A percentile compares a stretch with the other conserved stretches of the same genome.
phyloP scores from a whole-genome alignment of 2,888 invertebrate species.

The Galeopsomyia nigrocyanea region DNA sequence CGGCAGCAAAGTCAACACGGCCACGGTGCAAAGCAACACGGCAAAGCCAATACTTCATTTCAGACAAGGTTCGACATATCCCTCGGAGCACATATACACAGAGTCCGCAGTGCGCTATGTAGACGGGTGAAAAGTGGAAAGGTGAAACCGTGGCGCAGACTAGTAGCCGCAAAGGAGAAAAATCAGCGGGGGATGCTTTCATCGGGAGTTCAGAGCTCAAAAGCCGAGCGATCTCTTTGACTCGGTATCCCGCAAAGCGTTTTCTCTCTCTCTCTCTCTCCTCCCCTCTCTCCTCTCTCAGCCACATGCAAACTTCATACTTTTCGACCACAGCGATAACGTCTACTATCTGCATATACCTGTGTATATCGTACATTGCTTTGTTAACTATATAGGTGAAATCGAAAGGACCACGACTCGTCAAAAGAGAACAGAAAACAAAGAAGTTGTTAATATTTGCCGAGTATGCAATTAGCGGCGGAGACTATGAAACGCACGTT shows the following conservation, averaged over 20 bases:
- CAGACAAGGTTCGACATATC: no score
- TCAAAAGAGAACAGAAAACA: no score
- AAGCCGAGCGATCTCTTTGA: constrained; percentile 42
- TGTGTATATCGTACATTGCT: no score
- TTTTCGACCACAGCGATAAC: not conserved
- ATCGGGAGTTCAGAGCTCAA: constrained; percentile 26
- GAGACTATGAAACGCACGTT: no score
- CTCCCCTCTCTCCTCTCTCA: constrained; percentile 5
- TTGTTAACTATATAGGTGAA: no score
- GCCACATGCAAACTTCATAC: constrained; percentile 3
- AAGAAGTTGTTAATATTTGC: constrained; percentile 49
- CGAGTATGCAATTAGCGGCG: constrained; percentile 46
- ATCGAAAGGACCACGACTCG: no score
- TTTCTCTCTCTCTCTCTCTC: constrained; percentile 34
- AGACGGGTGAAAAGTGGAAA: not conserved
- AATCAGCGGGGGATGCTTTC: constrained; percentile 25
- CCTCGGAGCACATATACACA: no score
- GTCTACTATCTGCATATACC: no score
- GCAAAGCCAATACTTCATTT: no score
- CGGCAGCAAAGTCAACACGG: no score
- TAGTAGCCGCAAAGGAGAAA: not conserved
- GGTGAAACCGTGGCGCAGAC: not conserved
- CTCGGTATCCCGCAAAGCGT: constrained; percentile 39
- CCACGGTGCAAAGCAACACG: no score
- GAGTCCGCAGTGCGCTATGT: not conserved